Evolutionary conservation across 2,113 vertebrate genomes (phyloP).

Genomic region (Pygoscelis adeliae): DNA sequence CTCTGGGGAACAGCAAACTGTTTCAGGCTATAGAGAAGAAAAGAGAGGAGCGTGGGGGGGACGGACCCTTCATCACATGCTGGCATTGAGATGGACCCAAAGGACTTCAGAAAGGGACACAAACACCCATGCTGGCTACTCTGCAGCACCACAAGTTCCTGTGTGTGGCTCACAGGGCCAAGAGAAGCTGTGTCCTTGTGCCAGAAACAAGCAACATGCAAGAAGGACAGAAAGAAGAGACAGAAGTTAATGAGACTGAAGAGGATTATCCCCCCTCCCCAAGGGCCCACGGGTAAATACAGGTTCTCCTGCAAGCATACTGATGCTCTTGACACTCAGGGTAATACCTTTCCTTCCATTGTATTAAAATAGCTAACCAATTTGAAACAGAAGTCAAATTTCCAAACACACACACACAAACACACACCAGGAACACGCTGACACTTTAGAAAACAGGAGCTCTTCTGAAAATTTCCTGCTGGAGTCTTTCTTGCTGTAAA

Average conservation of each 20-base stretch:
- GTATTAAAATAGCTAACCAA: background rate
- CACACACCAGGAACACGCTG: background rate
- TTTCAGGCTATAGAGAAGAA: background rate
- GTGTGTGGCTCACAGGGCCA: background rate
- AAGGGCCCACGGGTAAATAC: background rate
- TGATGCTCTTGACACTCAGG: background rate
- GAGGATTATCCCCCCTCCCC: background rate
- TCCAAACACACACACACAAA: background rate
- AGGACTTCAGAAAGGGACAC: background rate
- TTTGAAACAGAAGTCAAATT: constrained; percentile 4
- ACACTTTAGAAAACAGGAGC: constrained; percentile 23
- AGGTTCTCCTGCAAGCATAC: constrained; percentile 17
- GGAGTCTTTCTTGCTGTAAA: background rate
- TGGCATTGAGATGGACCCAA: background rate
- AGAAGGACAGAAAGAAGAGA: background rate
- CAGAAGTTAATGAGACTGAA: background rate
- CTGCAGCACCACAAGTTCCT: background rate
- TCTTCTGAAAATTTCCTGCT: constrained; percentile 35
- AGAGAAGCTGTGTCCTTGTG: background rate
- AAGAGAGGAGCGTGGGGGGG: accelerated
- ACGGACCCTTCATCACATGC: background rate
- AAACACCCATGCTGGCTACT: accelerated
- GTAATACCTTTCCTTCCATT: background rate
- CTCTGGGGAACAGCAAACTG: background rate
- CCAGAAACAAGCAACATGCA: background rate